Evolutionary conservation across 2,797 vertebrate species (phyloP).

Genomic region (Catamblyrhynchus diadema): DNA sequence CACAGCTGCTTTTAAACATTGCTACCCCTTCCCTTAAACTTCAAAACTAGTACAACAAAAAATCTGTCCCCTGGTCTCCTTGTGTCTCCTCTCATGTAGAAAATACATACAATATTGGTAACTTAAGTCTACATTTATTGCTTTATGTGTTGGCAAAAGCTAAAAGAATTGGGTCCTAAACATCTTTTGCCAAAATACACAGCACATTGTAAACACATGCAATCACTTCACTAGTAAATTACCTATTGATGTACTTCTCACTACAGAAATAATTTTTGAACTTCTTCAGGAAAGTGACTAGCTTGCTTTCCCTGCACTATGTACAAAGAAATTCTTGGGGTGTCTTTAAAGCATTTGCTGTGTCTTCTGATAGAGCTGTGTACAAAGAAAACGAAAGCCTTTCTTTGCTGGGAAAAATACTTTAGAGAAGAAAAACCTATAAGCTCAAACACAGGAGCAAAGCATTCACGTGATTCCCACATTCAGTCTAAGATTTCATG

Average conservation of each 20-base stretch:
- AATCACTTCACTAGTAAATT: not conserved
- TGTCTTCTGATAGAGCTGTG: not conserved
- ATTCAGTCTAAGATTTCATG: not conserved
- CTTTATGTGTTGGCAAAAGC: constrained; percentile 3
- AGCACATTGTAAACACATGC: not conserved
- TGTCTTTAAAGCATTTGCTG: not conserved
- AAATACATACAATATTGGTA: not conserved
- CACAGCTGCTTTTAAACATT: not conserved
- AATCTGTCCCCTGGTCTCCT: not conserved
- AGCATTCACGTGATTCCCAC: not conserved
- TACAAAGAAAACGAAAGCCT: not conserved
- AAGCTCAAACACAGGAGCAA: not conserved
- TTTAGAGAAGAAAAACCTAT: not conserved
- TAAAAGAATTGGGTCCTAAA: constrained; percentile 32
- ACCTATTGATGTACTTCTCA: not conserved
- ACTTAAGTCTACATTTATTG: not conserved
- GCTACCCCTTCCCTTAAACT: not conserved
- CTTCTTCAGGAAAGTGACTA: not conserved
- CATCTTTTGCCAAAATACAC: constrained; percentile 23
- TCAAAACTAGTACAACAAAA: not conserved
- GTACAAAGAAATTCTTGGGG: not conserved
- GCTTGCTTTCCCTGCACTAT: not conserved
- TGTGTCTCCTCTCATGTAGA: not conserved
- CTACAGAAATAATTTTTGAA: not conserved
- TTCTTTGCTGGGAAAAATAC: not conserved